phyloP scores from a whole-genome alignment of 64 coral and sea anemone genomes.

The Montipora cactus region DNA sequence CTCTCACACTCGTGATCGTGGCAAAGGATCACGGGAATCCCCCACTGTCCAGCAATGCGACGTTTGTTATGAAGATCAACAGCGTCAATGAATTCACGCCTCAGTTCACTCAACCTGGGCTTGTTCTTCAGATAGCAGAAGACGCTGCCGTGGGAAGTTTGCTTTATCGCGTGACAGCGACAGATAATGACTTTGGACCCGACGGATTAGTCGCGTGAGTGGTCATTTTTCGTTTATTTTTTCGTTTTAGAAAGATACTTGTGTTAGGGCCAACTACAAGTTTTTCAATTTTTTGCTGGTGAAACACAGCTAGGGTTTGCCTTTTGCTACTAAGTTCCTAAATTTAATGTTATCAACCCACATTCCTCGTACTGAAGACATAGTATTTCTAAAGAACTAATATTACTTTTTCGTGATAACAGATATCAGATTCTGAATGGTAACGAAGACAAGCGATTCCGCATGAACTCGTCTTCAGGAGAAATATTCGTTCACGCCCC shows the following conservation, averaged over 20 bases:
- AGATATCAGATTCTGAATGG: slow-evolving; percentile 50
- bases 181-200: slow-evolving; percentile 67
- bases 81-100: slow-evolving; percentile 72
- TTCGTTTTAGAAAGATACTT: not conserved
- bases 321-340: not conserved
- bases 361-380: too few relatives aligned
- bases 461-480: slow-evolving; percentile 37
- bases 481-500: slow-evolving; percentile 62
- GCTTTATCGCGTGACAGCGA: slow-evolving; percentile 42
- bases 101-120: slow-evolving; percentile 21
- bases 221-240: not conserved
- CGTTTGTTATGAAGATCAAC: slow-evolving; percentile 26
- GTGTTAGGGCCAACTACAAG: too few relatives aligned
- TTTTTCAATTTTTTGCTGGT: too few relatives aligned
- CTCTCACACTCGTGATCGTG: slow-evolving; percentile 40
- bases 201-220: slow-evolving; percentile 61
- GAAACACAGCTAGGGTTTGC: too few relatives aligned
- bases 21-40: slow-evolving; percentile 72
- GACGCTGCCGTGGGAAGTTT: slow-evolving; percentile 33
- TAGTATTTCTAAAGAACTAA: too few relatives aligned
- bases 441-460: slow-evolving; percentile 62
- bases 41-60: slow-evolving; percentile 51
- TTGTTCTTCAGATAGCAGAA: slow-evolving; percentile 18
- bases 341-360: not conserved
- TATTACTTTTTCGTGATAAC: too few relatives aligned